Evolutionary conservation across 2,113 vertebrate genomes (phyloP).

Genomic region (Poicephalus meyeri): DNA sequence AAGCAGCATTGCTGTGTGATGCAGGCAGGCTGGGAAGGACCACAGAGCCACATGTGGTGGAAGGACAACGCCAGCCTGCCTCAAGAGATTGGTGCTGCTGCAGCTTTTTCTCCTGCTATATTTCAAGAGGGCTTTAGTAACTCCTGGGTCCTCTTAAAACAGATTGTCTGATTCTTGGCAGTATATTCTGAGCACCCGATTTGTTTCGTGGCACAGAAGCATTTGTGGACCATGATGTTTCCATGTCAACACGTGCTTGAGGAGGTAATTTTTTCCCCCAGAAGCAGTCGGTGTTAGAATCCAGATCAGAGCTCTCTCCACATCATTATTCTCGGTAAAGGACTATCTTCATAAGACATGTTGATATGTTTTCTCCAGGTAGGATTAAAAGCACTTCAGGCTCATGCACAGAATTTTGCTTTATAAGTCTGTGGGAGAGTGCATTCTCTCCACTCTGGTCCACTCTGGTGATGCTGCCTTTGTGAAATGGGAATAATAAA

Average conservation of each 20-base stretch:
- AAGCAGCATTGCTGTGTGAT: background rate
- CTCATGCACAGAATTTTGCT: background rate
- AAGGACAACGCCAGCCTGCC: constrained; percentile 7
- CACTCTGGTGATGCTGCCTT: constrained; percentile 61
- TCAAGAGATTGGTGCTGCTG: background rate
- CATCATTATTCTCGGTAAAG: constrained; percentile 53
- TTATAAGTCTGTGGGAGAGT: constrained; percentile 56
- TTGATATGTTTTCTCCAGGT: constrained; percentile 50
- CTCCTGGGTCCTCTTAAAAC: constrained; percentile 45
- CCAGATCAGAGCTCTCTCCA: constrained; percentile 36
- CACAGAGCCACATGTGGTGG: fast-evolving
- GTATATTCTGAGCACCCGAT: constrained; percentile 33
- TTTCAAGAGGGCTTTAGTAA: constrained; percentile 54
- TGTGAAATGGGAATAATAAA: constrained; percentile 69
- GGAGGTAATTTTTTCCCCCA: constrained; percentile 16
- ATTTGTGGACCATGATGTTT: constrained; percentile 54
- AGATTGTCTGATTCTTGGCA: constrained; percentile 50
- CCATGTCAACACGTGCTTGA: constrained; percentile 51
- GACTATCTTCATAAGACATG: constrained; percentile 37
- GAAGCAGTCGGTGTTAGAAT: constrained; percentile 46
- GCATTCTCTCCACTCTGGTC: constrained; percentile 54
- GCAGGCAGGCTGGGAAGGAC: background rate
- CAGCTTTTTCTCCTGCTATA: constrained; percentile 22
- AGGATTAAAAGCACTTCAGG: constrained; percentile 57
- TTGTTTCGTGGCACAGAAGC: constrained; percentile 50